phyloP scores from a whole-genome alignment of 2,113 vertebrate genomes.

The Laterallus jamaicensis region DNA sequence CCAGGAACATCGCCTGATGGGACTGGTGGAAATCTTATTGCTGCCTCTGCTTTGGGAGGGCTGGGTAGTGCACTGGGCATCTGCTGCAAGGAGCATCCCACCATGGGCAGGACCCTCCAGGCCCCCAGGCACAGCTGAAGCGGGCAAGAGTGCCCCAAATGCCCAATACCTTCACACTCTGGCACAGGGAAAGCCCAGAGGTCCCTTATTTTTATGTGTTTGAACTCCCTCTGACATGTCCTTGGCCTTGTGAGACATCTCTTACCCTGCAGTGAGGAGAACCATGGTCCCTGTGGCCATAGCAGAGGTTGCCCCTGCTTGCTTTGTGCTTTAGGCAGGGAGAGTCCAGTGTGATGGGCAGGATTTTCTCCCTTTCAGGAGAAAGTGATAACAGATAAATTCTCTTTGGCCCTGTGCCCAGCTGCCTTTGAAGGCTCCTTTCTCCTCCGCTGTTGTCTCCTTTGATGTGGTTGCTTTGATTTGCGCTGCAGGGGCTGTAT shows the following conservation, averaged over 20 bases:
- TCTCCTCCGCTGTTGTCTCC: not conserved
- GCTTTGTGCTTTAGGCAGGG: not conserved
- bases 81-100: not conserved
- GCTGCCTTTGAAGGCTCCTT: not conserved
- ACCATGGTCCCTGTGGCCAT: too few relatives aligned
- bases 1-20: not conserved
- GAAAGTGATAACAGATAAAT: not conserved
- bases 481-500: not conserved
- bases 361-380: not conserved
- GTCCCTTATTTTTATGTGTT: not conserved
- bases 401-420: not conserved
- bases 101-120: accelerated
- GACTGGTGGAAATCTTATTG: not conserved
- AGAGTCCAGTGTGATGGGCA: not conserved
- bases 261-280: not conserved
- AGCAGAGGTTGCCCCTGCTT: not conserved
- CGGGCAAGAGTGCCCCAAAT: accelerated
- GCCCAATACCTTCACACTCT: accelerated
- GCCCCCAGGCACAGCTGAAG: accelerated
- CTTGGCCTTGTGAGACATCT: not conserved
- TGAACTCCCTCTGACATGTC: accelerated
- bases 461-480: not conserved
- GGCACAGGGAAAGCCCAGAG: not conserved
- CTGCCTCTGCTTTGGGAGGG: not conserved
- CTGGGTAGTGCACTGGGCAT: not conserved